Evolutionary conservation across 2,797 vertebrate genomes (phyloP).

Genomic region (Novumbra hubbsi): DNA sequence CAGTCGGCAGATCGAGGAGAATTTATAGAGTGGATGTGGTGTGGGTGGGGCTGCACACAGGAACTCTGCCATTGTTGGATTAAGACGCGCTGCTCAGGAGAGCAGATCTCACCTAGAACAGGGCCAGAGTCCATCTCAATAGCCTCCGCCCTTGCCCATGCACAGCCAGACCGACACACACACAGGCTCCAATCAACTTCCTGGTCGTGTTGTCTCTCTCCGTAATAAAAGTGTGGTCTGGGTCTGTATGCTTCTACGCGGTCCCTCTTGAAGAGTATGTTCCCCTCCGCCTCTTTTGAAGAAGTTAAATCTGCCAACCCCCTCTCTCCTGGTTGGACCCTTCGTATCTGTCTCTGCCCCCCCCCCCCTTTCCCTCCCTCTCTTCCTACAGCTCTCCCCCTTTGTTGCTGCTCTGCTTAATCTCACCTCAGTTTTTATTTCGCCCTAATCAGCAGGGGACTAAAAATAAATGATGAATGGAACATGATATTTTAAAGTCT

Average conservation of each 20-base stretch:
- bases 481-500: slow-evolving; percentile 84
- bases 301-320: neutral
- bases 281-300: slow-evolving; percentile 40
- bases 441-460: slow-evolving; percentile 78
- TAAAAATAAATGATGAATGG: slow-evolving; percentile 88
- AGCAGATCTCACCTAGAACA: slow-evolving; percentile 70
- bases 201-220: slow-evolving; percentile 61
- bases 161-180: slow-evolving; percentile 31
- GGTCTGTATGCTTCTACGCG: neutral
- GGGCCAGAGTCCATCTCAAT: slow-evolving; percentile 61
- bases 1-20: slow-evolving; percentile 88
- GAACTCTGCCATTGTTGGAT: slow-evolving; percentile 79
- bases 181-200: slow-evolving; percentile 66
- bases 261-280: neutral
- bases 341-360: slow-evolving; percentile 28
- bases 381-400: slow-evolving; percentile 41
- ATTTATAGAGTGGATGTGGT: slow-evolving; percentile 88
- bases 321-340: slow-evolving; percentile 17
- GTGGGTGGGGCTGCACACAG: slow-evolving; percentile 78
- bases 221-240: neutral
- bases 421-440: slow-evolving; percentile 83
- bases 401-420: slow-evolving; percentile 70
- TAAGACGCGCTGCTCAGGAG: slow-evolving; percentile 57
- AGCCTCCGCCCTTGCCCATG: slow-evolving; percentile 47
- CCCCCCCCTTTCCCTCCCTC: slow-evolving; percentile 25